These are phyloP conservation scores for Machimus atricapillus DNA, from an alignment of 2,888 invertebrate species.

Conservation along the genomic window DNA sequence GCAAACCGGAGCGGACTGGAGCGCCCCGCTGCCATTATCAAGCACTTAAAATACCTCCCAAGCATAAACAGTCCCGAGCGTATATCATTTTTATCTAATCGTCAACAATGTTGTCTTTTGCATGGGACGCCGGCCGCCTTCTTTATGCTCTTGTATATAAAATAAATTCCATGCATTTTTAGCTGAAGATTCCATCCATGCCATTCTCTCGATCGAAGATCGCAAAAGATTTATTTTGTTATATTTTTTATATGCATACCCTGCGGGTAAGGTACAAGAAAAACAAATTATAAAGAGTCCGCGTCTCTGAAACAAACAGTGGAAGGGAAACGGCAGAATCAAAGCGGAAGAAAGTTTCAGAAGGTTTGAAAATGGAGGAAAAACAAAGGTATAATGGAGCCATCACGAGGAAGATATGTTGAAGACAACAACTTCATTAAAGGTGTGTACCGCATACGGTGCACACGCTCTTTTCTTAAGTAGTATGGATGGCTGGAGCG, in stretches of 20 bases:
- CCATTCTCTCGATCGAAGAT: not conserved
- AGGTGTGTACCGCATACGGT: not conserved
- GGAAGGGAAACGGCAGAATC: conserved; percentile 14
- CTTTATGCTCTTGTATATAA: not conserved
- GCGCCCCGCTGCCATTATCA: not conserved
- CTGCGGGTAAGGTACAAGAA: not conserved
- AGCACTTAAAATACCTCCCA: not conserved
- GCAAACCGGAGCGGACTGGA: not conserved
- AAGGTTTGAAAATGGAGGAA: not conserved
- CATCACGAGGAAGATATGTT: not conserved
- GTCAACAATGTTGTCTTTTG: not conserved
- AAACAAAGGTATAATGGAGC: conserved; percentile 20
- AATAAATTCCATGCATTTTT: not conserved
- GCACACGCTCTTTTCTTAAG: not conserved
- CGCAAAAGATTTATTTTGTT: not conserved
- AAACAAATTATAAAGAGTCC: not conserved
- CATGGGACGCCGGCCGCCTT: not conserved
- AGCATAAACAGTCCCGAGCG: not conserved
- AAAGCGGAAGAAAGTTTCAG: conserved; percentile 34
- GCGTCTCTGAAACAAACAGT: not conserved
- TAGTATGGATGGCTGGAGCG: not conserved
- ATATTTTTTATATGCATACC: not conserved
- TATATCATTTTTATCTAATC: conserved; percentile 5
- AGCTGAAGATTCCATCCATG: not conserved
- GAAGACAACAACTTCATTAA: conserved; percentile 34